These are phyloP conservation scores for Drosophila heteroneura DNA, from an alignment of 2,888 invertebrate genomes.

Conservation along the genomic window DNA sequence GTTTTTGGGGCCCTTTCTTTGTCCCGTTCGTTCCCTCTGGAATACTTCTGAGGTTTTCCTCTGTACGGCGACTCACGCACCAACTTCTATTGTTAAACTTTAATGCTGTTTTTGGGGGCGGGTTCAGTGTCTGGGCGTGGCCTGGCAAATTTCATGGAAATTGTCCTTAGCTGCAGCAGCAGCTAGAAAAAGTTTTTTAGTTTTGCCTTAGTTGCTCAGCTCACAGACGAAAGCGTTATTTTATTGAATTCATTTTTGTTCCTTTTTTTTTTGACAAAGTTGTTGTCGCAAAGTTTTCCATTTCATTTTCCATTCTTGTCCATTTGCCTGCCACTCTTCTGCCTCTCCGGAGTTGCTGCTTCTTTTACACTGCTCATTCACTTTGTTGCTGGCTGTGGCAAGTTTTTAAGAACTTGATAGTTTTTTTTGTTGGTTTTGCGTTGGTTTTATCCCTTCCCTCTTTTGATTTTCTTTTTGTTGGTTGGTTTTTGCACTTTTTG, in stretches of 20 bases:
- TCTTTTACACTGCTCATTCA: slow-evolving; percentile 47
- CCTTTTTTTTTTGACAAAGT: slow-evolving; percentile 27
- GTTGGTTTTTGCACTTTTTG: slow-evolving; percentile 42
- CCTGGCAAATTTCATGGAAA: slow-evolving; percentile 68
- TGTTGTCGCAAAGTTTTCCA: slow-evolving; percentile 77
- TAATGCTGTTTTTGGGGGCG: slow-evolving; percentile 41
- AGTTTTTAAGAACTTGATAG: slow-evolving; percentile 74
- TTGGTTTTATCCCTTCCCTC: slow-evolving; percentile 39
- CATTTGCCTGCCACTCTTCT: slow-evolving; percentile 52
- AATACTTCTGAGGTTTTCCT: slow-evolving; percentile 65
- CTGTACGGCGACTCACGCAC: slow-evolving; percentile 53
- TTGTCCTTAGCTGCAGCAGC: slow-evolving; percentile 48
- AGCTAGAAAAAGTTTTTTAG: slow-evolving; percentile 52
- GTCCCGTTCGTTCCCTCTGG: slow-evolving; percentile 1
- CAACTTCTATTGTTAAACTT: slow-evolving; percentile 67
- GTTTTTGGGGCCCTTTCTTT: slow-evolving; percentile 12
- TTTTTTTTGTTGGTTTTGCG: slow-evolving; percentile 56
- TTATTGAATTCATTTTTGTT: slow-evolving; percentile 70
- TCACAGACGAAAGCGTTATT: slow-evolving; percentile 75
- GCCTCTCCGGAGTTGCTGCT: slow-evolving; percentile 16
- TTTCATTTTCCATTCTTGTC: slow-evolving; percentile 75
- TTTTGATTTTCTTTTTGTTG: not conserved
- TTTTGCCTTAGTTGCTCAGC: slow-evolving; percentile 35
- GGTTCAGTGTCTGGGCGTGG: slow-evolving; percentile 48
- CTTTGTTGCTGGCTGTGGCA: slow-evolving; percentile 57